Conservation (phyloP, 1,140 invertebrate species). For the Brevipalpus yothersi region DNA sequence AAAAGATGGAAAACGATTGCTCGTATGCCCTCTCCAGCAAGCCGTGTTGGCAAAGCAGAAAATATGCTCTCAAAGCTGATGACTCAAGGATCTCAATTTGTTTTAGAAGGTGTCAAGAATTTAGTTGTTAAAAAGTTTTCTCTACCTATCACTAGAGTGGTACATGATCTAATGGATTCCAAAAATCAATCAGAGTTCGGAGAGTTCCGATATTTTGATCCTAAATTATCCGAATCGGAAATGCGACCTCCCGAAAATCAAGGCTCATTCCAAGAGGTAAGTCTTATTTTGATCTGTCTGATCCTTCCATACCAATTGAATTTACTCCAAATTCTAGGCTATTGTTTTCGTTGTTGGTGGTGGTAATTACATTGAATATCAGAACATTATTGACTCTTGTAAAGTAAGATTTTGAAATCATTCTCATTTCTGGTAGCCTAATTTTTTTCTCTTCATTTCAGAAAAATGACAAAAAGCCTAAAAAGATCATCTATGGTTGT, state of each 20-base stretch:
- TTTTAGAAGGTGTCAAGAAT: conserved; percentile 99
- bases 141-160: conserved; percentile 67
- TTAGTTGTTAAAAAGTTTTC: conserved; percentile 90
- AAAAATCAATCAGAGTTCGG: conserved; percentile 49
- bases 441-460: background rate
- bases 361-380: conserved; percentile 97
- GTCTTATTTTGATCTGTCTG: background rate
- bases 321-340: conserved; percentile 36
- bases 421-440: background rate
- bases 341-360: conserved; percentile 93
- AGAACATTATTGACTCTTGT: conserved; percentile 85
- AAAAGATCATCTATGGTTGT: conserved; percentile 77
- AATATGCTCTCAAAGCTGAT: conserved; percentile 96
- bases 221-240: conserved; percentile 52
- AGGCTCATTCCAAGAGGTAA: conserved; percentile 23
- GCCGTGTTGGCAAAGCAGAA: conserved; percentile 62
- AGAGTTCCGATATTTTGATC: conserved; percentile 74
- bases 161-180: conserved; percentile 70
- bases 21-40: conserved; percentile 25
- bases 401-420: conserved; percentile 28
- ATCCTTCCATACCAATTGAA: background rate
- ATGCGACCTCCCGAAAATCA: conserved; percentile 19
- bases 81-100: conserved; percentile 85
- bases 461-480: conserved; percentile 32
- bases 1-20: conserved; percentile 46